These are phyloP conservation scores for Erythrocebus patas DNA, from an alignment of 2,113 vertebrate species.

Conservation along the genomic window DNA sequence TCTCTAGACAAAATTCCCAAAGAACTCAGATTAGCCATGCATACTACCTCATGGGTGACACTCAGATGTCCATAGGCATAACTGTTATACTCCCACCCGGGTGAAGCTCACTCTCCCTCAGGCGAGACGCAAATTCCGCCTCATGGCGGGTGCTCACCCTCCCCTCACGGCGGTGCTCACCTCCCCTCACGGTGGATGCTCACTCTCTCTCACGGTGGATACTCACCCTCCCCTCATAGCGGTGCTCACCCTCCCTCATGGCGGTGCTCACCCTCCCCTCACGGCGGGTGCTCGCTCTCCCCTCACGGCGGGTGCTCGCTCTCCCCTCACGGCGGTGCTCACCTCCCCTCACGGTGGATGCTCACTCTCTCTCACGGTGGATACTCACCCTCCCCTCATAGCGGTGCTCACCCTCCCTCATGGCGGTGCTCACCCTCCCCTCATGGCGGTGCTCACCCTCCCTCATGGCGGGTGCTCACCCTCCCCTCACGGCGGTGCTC, in stretches of 20 bases:
- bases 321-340: background rate
- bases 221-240: too few relatives aligned
- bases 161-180: too few relatives aligned
- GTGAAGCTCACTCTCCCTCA: background rate
- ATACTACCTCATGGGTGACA: background rate
- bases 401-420: too few relatives aligned
- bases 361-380: fast-evolving
- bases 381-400: too few relatives aligned
- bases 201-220: fast-evolving
- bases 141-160: too few relatives aligned
- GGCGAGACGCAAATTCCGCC: too few relatives aligned
- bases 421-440: too few relatives aligned
- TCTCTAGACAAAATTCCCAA: background rate
- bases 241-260: too few relatives aligned
- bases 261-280: too few relatives aligned
- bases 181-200: fast-evolving
- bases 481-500: background rate
- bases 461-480: fast-evolving
- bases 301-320: background rate
- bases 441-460: background rate
- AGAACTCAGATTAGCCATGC: too few relatives aligned
- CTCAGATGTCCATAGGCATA: background rate
- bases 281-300: fast-evolving
- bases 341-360: background rate
- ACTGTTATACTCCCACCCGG: too few relatives aligned